These are phyloP conservation scores for Xestia sexstrigata DNA, from an alignment of 2,888 invertebrate genomes.

Conservation along the genomic window DNA sequence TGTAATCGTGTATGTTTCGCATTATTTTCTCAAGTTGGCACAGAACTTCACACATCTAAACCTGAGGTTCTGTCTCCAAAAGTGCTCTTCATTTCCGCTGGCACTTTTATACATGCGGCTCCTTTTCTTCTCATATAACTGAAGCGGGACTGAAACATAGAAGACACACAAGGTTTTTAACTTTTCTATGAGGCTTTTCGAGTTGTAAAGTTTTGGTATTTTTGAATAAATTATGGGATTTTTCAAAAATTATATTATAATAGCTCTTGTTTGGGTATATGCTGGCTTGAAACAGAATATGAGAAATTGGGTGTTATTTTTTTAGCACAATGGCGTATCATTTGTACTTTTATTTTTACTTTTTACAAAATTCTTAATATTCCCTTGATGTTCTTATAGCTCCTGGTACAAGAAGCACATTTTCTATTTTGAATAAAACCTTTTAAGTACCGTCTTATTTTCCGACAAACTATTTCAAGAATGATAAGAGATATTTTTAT, in stretches of 20 bases:
- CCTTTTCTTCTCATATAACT: slow-evolving; percentile 17
- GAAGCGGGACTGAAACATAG: slow-evolving; percentile 9
- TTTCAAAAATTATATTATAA: not conserved
- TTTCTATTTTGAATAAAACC: not conserved
- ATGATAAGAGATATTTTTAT: not conserved
- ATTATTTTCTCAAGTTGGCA: not conserved
- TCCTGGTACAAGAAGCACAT: not conserved
- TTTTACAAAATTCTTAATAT: too few relatives aligned
- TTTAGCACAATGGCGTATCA: not conserved
- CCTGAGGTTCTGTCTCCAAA: slow-evolving; percentile 8
- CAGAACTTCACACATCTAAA: slow-evolving; percentile 13
- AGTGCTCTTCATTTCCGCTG: slow-evolving; percentile 34
- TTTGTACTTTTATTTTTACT: not conserved
- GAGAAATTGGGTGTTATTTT: not conserved
- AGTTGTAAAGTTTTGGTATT: not conserved
- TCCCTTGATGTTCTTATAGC: too few relatives aligned
- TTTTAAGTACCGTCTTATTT: not conserved
- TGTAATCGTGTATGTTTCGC: not conserved
- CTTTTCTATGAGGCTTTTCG: not conserved
- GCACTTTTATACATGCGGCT: slow-evolving; percentile 23
- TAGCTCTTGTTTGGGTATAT: not conserved
- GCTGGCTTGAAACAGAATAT: not conserved
- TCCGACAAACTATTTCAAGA: not conserved
- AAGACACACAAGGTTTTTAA: not conserved
- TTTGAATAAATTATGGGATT: not conserved